Percentiles rank a stretch among this genome's conserved stretches.
phyloP scores from a whole-genome alignment of 2,797 vertebrate species.

The Fringilla coelebs region DNA sequence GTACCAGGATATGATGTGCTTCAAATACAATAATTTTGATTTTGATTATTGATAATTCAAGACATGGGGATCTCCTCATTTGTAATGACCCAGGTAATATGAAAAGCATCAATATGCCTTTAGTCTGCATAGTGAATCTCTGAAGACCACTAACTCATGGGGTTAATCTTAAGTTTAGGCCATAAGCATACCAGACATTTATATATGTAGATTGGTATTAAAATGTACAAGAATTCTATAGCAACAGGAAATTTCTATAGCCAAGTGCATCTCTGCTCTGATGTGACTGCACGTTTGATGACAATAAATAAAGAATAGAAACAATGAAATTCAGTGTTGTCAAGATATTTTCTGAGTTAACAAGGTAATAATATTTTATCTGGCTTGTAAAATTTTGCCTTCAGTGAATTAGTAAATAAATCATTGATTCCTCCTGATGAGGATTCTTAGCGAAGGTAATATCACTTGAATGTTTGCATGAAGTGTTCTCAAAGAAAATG shows the following conservation, averaged over 20 bases:
- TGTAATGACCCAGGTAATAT: background rate
- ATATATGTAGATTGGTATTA: background rate
- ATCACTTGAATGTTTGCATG: slow-evolving; percentile 46
- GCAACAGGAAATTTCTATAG: background rate
- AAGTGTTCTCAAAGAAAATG: slow-evolving; percentile 57
- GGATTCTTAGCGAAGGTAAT: slow-evolving; percentile 44
- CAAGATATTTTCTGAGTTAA: slow-evolving; percentile 50
- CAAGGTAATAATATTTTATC: slow-evolving; percentile 57
- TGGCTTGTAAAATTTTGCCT: slow-evolving; percentile 59
- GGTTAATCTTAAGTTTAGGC: background rate
- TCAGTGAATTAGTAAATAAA: slow-evolving; percentile 54
- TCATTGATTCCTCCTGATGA: slow-evolving; percentile 49
- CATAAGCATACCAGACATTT: background rate
- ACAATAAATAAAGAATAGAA: slow-evolving; percentile 15
- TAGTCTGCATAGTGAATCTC: background rate
- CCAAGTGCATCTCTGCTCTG: background rate
- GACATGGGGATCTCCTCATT: background rate
- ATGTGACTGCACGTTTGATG: background rate
- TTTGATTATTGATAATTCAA: background rate
- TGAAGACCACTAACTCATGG: background rate
- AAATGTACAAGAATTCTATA: background rate
- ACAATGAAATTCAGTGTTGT: slow-evolving; percentile 19
- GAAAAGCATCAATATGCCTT: background rate
- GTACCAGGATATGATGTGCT: background rate
- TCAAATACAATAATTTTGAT: background rate